Evolutionary conservation across 2,888 invertebrate genomes (phyloP).

Genomic region (Macaria liturata): DNA sequence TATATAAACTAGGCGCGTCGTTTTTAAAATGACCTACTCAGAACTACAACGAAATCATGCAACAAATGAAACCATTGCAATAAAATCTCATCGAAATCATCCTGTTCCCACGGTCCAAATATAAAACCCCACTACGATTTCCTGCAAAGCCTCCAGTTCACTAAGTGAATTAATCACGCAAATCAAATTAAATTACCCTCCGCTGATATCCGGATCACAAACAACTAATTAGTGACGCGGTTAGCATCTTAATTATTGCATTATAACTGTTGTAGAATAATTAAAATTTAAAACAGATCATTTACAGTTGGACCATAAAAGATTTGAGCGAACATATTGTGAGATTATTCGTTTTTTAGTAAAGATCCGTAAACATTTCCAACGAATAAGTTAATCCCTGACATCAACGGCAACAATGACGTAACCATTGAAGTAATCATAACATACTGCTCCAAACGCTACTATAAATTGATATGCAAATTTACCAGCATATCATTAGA

Average conservation of each 20-base stretch:
- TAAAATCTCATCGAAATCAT: too few relatives aligned
- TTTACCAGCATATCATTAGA: background rate
- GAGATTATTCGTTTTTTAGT: background rate
- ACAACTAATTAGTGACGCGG: constrained; percentile 28
- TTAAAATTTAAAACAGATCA: constrained; percentile 1
- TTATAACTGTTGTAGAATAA: constrained; percentile 12
- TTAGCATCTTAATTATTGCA: constrained; percentile 22
- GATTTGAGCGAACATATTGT: background rate
- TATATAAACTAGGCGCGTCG: too few relatives aligned
- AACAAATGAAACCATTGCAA: too few relatives aligned
- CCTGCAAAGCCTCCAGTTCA: constrained; percentile 15
- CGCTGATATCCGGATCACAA: constrained; percentile 33
- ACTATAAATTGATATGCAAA: too few relatives aligned
- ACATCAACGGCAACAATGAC: background rate
- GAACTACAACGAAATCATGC: too few relatives aligned
- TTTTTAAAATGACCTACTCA: too few relatives aligned
- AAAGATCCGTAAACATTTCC: constrained; percentile 16
- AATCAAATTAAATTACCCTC: constrained; percentile 8
- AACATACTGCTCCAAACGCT: too few relatives aligned
- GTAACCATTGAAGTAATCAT: background rate
- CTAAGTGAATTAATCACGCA: constrained; percentile 27
- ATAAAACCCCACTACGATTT: constrained; percentile 8
- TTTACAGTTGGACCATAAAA: constrained; percentile 4
- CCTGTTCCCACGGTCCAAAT: constrained; percentile 18
- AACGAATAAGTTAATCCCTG: background rate